Percentiles rank a stretch among this genome's conserved stretches.
These are phyloP conservation scores for Fragum whitleyi DNA, from an alignment of 2,888 invertebrate genomes.

Conservation along the genomic window DNA sequence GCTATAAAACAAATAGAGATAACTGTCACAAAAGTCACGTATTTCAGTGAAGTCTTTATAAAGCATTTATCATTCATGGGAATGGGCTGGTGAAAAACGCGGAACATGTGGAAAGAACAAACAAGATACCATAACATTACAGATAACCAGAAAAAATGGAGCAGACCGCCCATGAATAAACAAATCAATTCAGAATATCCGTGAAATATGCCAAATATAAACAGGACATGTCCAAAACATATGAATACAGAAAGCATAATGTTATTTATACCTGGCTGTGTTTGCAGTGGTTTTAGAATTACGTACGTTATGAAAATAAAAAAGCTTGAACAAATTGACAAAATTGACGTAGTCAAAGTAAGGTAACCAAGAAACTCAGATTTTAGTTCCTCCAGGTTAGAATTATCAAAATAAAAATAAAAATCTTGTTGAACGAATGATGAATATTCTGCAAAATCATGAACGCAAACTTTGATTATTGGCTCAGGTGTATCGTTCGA, in stretches of 20 bases:
- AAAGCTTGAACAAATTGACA: not conserved
- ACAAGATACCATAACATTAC: slow-evolving; percentile 9
- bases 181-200: not conserved
- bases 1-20: not conserved
- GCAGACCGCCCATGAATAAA: not conserved
- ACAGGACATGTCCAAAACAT: not conserved
- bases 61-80: not conserved
- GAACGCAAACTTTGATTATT: not conserved
- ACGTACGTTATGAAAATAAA: slow-evolving; percentile 5
- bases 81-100: not conserved
- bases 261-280: slow-evolving; percentile 25
- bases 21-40: not conserved
- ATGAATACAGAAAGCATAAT: slow-evolving; percentile 1
- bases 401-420: not conserved
- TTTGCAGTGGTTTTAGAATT: not conserved
- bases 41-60: not conserved
- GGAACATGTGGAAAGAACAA: slow-evolving; percentile 26
- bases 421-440: not conserved
- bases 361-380: not conserved
- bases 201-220: not conserved
- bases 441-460: not conserved
- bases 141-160: slow-evolving; percentile 2
- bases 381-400: not conserved
- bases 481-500: not conserved
- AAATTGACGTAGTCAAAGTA: not conserved